These are phyloP conservation scores for Pampusana beccarii DNA, from an alignment of 2,113 vertebrate species.

Conservation along the genomic window DNA sequence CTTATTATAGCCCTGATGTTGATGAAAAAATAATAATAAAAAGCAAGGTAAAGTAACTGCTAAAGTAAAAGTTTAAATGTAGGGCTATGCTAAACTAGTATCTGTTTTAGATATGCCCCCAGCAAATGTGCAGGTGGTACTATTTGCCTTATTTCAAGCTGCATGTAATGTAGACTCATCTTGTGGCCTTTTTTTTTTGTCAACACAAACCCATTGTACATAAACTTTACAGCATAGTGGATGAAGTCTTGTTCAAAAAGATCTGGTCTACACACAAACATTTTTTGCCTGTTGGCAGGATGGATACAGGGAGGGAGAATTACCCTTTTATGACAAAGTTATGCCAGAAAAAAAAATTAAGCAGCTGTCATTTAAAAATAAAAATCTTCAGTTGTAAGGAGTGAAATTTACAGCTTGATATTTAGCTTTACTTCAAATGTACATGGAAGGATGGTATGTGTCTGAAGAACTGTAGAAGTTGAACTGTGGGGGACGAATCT, in stretches of 20 bases:
- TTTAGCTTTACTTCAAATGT: constrained; percentile 12
- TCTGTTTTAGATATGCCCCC: neutral
- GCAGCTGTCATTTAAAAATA: constrained; percentile 19
- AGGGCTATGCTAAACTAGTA: neutral
- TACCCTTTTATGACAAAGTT: neutral
- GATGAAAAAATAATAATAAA: neutral
- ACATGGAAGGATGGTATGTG: neutral
- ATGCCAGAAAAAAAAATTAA: neutral
- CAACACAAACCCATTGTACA: neutral
- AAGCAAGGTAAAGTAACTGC: neutral
- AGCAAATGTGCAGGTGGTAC: neutral
- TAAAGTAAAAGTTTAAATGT: neutral
- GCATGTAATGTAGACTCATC: neutral
- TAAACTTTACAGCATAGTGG: neutral
- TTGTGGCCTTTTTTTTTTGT: neutral
- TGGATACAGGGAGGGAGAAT: neutral
- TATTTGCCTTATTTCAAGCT: neutral
- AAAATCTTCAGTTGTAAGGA: neutral
- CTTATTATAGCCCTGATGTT: neutral
- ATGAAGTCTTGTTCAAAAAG: neutral
- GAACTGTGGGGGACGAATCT: neutral
- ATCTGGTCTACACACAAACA: neutral
- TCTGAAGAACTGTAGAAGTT: constrained; percentile 6
- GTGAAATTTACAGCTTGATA: neutral
- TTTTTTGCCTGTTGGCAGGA: neutral